Evolutionary conservation across 2,797 vertebrate species (phyloP).

Genomic region (Anabacerthia variegaticeps): DNA sequence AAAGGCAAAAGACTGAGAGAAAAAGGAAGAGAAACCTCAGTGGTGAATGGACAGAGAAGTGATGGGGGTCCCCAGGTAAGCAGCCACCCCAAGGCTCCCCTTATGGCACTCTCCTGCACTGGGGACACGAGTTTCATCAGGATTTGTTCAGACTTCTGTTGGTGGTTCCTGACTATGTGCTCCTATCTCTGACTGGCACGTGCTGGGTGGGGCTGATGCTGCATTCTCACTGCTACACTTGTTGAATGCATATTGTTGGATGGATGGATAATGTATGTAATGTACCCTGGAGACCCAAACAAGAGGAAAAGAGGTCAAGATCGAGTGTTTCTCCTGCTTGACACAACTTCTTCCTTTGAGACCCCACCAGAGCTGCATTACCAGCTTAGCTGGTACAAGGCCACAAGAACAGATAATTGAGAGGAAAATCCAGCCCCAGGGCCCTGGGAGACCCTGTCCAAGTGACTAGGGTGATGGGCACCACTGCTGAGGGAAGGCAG

Average conservation of each 20-base stretch:
- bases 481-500: neutral
- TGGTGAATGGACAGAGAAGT: neutral
- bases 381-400: neutral
- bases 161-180: neutral
- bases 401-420: accelerated
- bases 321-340: neutral
- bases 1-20: neutral
- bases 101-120: neutral
- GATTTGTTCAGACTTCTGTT: neutral
- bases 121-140: neutral
- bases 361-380: neutral
- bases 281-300: neutral
- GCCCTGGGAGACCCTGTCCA: neutral
- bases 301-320: neutral
- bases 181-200: accelerated
- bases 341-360: neutral
- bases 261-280: neutral
- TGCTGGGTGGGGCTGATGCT: neutral
- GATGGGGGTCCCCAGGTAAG: neutral
- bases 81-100: neutral
- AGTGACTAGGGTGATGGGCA: neutral
- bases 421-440: neutral
- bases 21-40: neutral
- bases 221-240: neutral
- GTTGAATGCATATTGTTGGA: neutral